Conservation (phyloP, 2,888 invertebrate genomes). For the Leptarthrus brevirostris region DNA sequence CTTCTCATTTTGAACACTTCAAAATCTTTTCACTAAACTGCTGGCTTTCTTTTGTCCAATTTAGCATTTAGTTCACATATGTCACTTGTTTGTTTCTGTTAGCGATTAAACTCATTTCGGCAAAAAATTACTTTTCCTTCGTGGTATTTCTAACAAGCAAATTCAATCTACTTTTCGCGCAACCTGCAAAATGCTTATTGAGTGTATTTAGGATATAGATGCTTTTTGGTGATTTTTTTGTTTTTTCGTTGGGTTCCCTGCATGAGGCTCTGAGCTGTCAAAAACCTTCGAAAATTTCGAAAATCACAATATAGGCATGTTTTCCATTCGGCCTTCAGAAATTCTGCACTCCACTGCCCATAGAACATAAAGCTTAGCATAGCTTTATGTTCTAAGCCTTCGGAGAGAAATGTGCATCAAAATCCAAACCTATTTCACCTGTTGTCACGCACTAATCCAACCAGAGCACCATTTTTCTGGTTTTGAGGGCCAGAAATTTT, state of each 20-base stretch:
- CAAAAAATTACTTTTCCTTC: constrained; percentile 19
- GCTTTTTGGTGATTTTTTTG: neutral
- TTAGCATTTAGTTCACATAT: neutral
- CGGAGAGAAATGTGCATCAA: too few species aligned
- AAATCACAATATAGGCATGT: too few species aligned
- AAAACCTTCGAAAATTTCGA: neutral
- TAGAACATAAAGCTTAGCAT: too few species aligned
- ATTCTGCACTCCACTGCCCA: too few species aligned
- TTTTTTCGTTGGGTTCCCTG: neutral
- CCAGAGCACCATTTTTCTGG: too few species aligned
- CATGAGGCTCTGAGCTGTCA: neutral
- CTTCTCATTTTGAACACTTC: too few species aligned
- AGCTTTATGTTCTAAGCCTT: too few species aligned
- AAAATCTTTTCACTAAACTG: too few species aligned
- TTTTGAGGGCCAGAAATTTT: too few species aligned
- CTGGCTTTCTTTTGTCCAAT: neutral
- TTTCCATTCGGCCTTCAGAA: too few species aligned
- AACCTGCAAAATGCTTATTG: constrained; percentile 51
- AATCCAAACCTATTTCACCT: too few species aligned
- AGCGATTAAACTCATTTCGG: constrained; percentile 1
- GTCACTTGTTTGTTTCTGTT: neutral
- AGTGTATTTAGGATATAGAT: neutral
- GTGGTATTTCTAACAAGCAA: constrained; percentile 28
- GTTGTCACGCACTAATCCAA: too few species aligned
- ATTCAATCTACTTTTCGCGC: constrained; percentile 52